A percentile compares a stretch with the other conserved stretches of the same genome.
phyloP scores from a whole-genome alignment of 2,113 vertebrate genomes.

The Apus apus region DNA sequence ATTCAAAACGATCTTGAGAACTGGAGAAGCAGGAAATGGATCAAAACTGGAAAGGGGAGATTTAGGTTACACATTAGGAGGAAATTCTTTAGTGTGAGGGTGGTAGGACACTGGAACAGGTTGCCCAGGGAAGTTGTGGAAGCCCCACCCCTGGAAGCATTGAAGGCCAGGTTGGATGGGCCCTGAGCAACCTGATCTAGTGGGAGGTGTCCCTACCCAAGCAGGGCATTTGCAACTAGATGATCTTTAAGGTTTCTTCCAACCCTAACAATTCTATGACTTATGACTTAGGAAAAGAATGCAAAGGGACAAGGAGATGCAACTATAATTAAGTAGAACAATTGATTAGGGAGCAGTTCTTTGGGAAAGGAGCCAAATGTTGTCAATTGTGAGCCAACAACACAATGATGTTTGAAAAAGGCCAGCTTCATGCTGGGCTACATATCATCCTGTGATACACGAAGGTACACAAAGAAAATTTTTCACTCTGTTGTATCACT shows the following conservation, averaged over 20 bases:
- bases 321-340: neutral
- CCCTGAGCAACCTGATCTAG: no score
- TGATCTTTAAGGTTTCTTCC: no score
- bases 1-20: slow-evolving; percentile 6
- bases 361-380: neutral
- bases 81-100: no score
- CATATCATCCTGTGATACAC: neutral
- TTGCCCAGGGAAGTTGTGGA: no score
- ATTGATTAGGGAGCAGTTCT: neutral
- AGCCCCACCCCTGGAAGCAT: no score
- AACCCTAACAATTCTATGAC: no score
- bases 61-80: no score
- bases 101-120: no score
- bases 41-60: no score
- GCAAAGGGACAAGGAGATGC: neutral
- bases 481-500: neutral
- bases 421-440: neutral
- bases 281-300: neutral
- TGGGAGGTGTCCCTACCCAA: no score
- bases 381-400: neutral
- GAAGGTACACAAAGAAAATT: neutral
- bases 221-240: no score
- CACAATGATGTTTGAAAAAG: neutral
- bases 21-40: neutral
- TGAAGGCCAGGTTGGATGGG: no score